Evolutionary conservation across 2,797 vertebrate species (phyloP).

Genomic region (Sciaenops ocellatus): DNA sequence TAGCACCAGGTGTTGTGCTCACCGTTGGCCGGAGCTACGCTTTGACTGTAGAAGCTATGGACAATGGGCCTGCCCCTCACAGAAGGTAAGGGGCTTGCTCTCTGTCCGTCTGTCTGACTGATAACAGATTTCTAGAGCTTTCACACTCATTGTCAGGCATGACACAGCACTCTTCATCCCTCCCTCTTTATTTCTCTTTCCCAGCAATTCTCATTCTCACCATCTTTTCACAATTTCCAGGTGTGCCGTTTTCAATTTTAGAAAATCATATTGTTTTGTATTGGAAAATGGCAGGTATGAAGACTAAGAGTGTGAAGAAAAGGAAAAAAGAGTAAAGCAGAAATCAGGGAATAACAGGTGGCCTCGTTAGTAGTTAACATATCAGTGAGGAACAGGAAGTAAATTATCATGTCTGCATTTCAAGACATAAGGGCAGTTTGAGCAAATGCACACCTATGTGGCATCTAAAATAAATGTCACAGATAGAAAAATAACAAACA

Average conservation of each 20-base stretch:
- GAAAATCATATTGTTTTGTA: constrained; percentile 24
- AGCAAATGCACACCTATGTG: not conserved
- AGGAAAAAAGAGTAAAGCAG: not conserved
- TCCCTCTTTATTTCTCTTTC: constrained; percentile 4
- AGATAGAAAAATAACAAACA: not conserved
- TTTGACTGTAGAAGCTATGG: constrained; percentile 91
- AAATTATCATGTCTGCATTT: constrained; percentile 33
- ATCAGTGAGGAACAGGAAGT: constrained; percentile 11
- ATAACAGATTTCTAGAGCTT: constrained; percentile 24
- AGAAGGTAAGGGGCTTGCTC: constrained; percentile 86
- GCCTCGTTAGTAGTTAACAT: constrained; percentile 5
- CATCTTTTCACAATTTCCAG: constrained; percentile 8
- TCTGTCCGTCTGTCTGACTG: constrained; percentile 14
- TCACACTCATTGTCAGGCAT: constrained; percentile 25
- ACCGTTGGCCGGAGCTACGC: constrained; percentile 89
- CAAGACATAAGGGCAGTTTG: constrained; percentile 30
- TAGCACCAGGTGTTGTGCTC: constrained; percentile 85
- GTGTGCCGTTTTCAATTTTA: constrained; percentile 12
- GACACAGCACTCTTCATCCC: not conserved
- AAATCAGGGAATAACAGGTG: constrained; percentile 35
- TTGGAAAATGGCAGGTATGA: constrained; percentile 20
- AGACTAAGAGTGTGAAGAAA: constrained; percentile 1
- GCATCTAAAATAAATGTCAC: constrained; percentile 21
- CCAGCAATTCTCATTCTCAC: not conserved
- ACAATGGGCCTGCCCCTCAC: constrained; percentile 88